Percentiles rank a stretch among this genome's conserved stretches.
Conservation (phyloP, 1,140 invertebrate species). For the Drusus annulatus region DNA sequence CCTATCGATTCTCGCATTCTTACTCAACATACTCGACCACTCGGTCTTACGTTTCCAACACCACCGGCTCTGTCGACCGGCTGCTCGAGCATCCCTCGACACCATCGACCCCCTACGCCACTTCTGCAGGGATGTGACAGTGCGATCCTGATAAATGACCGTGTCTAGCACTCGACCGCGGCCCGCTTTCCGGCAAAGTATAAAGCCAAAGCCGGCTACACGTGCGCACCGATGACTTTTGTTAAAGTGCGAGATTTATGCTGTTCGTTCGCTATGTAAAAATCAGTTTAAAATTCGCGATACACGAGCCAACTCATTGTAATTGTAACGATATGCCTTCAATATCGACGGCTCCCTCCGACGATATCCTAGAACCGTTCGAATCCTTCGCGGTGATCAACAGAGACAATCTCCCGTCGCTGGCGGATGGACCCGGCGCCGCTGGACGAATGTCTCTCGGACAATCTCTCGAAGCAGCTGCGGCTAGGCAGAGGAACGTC, state of each 20-base stretch:
- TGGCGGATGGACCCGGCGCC: constrained; percentile 1
- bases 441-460: constrained; percentile 39
- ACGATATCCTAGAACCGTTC: constrained; percentile 63
- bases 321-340: constrained; percentile 61
- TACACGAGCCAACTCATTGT: neutral
- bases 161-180: neutral
- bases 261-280: neutral
- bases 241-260: neutral
- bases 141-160: too few relatives aligned
- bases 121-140: too few relatives aligned
- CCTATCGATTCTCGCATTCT: constrained; percentile 47
- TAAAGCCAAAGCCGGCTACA: neutral
- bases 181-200: neutral
- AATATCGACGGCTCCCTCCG: constrained; percentile 62
- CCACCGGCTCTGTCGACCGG: neutral
- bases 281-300: neutral
- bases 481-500: constrained; percentile 49
- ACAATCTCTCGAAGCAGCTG: constrained; percentile 8
- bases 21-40: neutral
- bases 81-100: neutral
- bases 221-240: neutral
- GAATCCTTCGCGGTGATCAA: constrained; percentile 71
- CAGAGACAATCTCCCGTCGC: constrained; percentile 64
- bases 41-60: neutral
- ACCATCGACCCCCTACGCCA: too few relatives aligned